These are phyloP conservation scores for Terrapene triunguis DNA, from an alignment of 2,113 vertebrate genomes.

Conservation along the genomic window DNA sequence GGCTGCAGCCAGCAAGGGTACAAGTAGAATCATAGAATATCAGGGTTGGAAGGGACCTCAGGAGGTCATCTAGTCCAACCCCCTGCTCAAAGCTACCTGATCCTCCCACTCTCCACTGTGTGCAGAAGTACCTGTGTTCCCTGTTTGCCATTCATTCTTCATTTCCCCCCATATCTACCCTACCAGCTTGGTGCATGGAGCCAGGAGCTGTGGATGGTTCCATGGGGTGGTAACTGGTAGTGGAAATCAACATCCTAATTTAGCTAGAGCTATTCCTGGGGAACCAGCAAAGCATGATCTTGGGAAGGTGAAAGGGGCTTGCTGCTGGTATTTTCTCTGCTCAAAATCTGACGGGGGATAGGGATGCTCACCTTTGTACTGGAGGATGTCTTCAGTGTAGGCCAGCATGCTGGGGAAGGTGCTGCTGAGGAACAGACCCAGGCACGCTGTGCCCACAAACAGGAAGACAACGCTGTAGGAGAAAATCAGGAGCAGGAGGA, in stretches of 20 bases:
- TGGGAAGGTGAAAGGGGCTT: neutral
- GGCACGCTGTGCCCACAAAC: slow-evolving; percentile 89
- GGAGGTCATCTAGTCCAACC: no score
- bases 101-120: neutral
- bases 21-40: neutral
- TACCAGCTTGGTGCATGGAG: neutral
- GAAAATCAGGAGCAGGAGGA: slow-evolving; percentile 88
- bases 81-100: neutral
- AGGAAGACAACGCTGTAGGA: slow-evolving; percentile 85
- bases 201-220: neutral
- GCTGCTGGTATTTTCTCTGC: neutral
- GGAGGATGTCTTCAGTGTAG: slow-evolving; percentile 90
- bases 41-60: no score
- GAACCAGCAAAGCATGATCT: neutral
- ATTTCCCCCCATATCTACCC: neutral
- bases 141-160: neutral
- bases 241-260: neutral
- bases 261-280: neutral
- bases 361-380: slow-evolving; percentile 89
- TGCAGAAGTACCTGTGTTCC: neutral
- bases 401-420: slow-evolving; percentile 94
- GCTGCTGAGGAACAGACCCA: slow-evolving; percentile 95
- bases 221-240: neutral
- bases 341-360: neutral
- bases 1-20: neutral